Base-by-base conservation (phyloP, 2,888 invertebrate genomes). In the Microctonus aethiopoides region DNA sequence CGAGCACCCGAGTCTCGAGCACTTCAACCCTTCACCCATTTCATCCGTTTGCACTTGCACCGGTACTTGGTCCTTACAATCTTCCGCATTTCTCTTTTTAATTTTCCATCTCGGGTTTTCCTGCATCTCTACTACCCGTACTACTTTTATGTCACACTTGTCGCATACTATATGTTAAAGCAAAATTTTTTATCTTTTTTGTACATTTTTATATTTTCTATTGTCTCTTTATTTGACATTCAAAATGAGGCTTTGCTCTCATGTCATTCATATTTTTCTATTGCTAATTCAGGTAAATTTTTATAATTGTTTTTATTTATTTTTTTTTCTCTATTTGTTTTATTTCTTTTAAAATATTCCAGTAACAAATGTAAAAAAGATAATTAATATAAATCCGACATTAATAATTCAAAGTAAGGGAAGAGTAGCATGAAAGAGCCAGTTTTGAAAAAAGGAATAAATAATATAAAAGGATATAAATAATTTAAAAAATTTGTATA, bases 271-370 rank as follows among this genome's bases (percentile, higher is more conserved):
- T 64, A 32, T 67, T 65, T 72, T 69, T n/a, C n/a, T 59, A 65
- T 72, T 70, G 61, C 63, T 67, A 63, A 67, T 72, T 70, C 67
- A 22, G 39, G 51, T 70, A 51, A 69, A 67, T 67, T 74, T 72
- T 70, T 34, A 57, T 74, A 72, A 74, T 72, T 74, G 68, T 70
- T 67, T 65, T 73, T 68, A 64, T 71, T 13, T 32, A 13, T 62
- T 62, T 62, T 57, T 56, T 24, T 16, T 29, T 10, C 9, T 52
- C 4, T 46, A n/a, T 46, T 26, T 22, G 10, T 36, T 16, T 10
- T 52, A 4, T 36, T 36, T 36, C 36, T 36, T 36, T 36, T 36
- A 29, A n/a, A n/a, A n/a, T n/a, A n/a, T n/a, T n/a, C n/a, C n/a
- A n/a, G n/a, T n/a, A n/a, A n/a, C n/a, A n/a, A n/a, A n/a, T n/a